Evolutionary conservation across 53 echinoderm and acorn worm genomes (phyloP).

Genomic region (Apostichopus leukothele): DNA sequence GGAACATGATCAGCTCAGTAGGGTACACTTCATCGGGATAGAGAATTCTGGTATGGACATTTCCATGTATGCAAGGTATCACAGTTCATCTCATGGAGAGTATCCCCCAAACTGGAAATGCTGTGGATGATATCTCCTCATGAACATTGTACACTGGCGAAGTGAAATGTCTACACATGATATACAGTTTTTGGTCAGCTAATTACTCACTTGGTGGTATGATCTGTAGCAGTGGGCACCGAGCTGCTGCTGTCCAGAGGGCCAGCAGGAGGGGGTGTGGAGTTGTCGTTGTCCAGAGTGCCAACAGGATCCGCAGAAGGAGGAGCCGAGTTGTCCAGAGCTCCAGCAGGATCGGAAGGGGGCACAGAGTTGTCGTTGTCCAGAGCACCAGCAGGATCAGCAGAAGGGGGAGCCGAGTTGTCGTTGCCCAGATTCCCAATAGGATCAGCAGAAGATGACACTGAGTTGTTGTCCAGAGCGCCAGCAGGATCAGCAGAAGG

Average conservation of each 20-base stretch:
- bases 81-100: too few relatives aligned
- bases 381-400: not conserved
- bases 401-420: not conserved
- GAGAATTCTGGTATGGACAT: too few relatives aligned
- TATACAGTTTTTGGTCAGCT: not conserved
- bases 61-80: too few relatives aligned
- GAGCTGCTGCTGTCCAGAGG: not conserved
- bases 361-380: too few relatives aligned
- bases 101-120: too few relatives aligned
- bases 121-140: too few relatives aligned
- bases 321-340: slow-evolving; percentile 5
- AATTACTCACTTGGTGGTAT: not conserved
- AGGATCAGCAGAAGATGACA: not conserved
- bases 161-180: too few relatives aligned
- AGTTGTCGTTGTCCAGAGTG: not conserved
- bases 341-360: not conserved
- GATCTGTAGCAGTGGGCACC: not conserved
- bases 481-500: not conserved
- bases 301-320: slow-evolving; percentile 5
- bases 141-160: not conserved
- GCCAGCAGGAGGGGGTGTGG: not conserved
- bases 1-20: too few relatives aligned
- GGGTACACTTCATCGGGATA: too few relatives aligned
- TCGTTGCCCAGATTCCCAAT: not conserved
- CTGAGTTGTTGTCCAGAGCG: too few relatives aligned